Evolutionary conservation across 2,888 invertebrate genomes (phyloP).

Genomic region (Ephialtes manifestator): DNA sequence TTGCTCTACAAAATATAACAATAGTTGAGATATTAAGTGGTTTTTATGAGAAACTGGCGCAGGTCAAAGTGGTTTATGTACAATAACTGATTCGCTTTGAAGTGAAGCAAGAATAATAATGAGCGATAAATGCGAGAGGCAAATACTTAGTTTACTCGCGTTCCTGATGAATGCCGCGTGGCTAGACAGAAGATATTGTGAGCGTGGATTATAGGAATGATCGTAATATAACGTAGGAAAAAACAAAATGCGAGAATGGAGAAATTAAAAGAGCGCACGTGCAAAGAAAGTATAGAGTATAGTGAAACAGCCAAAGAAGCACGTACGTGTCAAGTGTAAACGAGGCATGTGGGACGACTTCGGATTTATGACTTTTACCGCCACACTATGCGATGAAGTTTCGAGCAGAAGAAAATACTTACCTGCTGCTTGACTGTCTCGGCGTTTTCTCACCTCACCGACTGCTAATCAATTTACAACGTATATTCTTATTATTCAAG

Average conservation of each 20-base stretch:
- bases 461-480: constrained; percentile 46
- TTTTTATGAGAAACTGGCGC: constrained; percentile 50
- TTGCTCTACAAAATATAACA: constrained; percentile 14
- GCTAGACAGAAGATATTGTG: constrained; percentile 53
- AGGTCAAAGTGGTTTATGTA: constrained; percentile 52
- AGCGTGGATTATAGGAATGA: constrained; percentile 24
- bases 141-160: constrained; percentile 33
- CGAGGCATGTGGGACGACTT: constrained; percentile 67
- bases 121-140: constrained; percentile 19
- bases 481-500: constrained; percentile 71
- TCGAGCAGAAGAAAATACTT: constrained; percentile 36
- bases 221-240: constrained; percentile 11
- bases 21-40: not conserved
- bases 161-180: constrained; percentile 47
- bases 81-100: constrained; percentile 56
- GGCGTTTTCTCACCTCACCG: constrained; percentile 34
- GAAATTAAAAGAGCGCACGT: constrained; percentile 26
- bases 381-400: constrained; percentile 40
- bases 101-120: constrained; percentile 23
- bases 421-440: constrained; percentile 32
- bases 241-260: constrained; percentile 41
- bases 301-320: constrained; percentile 59
- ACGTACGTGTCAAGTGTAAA: constrained; percentile 60
- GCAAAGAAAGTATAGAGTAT: constrained; percentile 37
- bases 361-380: constrained; percentile 61